phyloP scores from a whole-genome alignment of 2,888 invertebrate species.

The Euphydryas editha region DNA sequence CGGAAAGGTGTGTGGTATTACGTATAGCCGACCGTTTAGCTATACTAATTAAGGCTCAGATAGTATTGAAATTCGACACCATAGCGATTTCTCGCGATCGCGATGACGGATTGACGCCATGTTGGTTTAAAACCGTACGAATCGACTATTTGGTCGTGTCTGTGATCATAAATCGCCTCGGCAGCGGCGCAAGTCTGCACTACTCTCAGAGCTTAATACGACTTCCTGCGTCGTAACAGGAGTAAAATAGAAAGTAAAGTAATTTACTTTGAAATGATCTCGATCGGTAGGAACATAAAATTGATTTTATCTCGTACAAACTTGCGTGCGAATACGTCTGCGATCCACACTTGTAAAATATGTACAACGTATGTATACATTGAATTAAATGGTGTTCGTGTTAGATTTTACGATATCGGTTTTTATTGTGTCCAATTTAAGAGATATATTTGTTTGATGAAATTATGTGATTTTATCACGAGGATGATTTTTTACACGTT shows the following conservation, averaged over 20 bases:
- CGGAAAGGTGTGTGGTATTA: too few species aligned
- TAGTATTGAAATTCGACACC: too few species aligned
- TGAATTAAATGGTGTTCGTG: slow-evolving; percentile 1
- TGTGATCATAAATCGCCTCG: too few species aligned
- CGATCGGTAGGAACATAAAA: slow-evolving; percentile 44
- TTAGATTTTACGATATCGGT: slow-evolving; percentile 8
- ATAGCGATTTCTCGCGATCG: too few species aligned
- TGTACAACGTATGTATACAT: neutral
- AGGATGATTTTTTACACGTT: neutral
- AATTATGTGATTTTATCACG: slow-evolving; percentile 3
- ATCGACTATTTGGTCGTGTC: too few species aligned
- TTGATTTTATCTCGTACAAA: slow-evolving; percentile 47
- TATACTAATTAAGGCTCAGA: too few species aligned
- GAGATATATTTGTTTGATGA: neutral
- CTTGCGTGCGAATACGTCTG: slow-evolving; percentile 57
- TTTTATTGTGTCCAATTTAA: slow-evolving; percentile 8
- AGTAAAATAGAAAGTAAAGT: slow-evolving; percentile 50
- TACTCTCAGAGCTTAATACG: neutral
- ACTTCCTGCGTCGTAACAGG: slow-evolving; percentile 47
- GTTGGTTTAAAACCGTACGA: too few species aligned
- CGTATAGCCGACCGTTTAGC: too few species aligned
- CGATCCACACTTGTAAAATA: slow-evolving; percentile 49
- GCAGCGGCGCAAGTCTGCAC: neutral
- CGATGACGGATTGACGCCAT: too few species aligned
- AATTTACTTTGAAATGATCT: slow-evolving; percentile 48